Percentiles rank a stretch among this genome's conserved stretches.
These are phyloP conservation scores for Caranx melampygus DNA, from an alignment of 2,113 vertebrate genomes.

Conservation along the genomic window DNA sequence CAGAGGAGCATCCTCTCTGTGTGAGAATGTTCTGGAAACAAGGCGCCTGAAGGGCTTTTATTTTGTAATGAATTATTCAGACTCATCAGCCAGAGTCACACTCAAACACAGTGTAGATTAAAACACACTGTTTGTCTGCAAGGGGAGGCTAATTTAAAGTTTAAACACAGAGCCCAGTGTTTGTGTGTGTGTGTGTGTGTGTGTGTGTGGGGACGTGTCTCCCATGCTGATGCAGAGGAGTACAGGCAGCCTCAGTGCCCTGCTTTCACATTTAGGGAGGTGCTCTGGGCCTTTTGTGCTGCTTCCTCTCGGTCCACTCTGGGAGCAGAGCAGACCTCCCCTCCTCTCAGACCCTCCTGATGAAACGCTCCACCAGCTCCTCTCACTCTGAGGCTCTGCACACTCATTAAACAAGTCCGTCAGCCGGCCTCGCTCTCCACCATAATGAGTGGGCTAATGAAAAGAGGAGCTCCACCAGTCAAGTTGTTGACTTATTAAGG, in stretches of 20 bases:
- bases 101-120: neutral
- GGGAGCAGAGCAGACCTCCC: neutral
- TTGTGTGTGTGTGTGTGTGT: constrained; percentile 13
- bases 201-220: constrained; percentile 66
- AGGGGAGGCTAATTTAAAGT: constrained; percentile 40
- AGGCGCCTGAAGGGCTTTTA: constrained; percentile 39
- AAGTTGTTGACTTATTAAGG: constrained; percentile 62
- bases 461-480: constrained; percentile 24
- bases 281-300: constrained; percentile 68
- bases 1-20: constrained; percentile 42
- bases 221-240: constrained; percentile 74
- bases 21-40: constrained; percentile 76
- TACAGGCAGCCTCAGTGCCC: constrained; percentile 56
- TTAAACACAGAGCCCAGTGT: constrained; percentile 20
- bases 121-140: neutral
- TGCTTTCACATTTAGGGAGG: constrained; percentile 55
- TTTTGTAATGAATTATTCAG: constrained; percentile 64
- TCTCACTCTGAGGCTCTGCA: constrained; percentile 5
- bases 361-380: constrained; percentile 6
- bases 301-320: constrained; percentile 9
- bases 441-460: constrained; percentile 14
- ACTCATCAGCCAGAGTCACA: neutral
- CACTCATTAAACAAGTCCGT: constrained; percentile 19
- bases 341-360: neutral
- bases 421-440: neutral